Evolutionary conservation across 2,113 vertebrate species (phyloP), one percentile per base, ranked within the genome.

Genomic region (Colossoma macropomum): DNA sequence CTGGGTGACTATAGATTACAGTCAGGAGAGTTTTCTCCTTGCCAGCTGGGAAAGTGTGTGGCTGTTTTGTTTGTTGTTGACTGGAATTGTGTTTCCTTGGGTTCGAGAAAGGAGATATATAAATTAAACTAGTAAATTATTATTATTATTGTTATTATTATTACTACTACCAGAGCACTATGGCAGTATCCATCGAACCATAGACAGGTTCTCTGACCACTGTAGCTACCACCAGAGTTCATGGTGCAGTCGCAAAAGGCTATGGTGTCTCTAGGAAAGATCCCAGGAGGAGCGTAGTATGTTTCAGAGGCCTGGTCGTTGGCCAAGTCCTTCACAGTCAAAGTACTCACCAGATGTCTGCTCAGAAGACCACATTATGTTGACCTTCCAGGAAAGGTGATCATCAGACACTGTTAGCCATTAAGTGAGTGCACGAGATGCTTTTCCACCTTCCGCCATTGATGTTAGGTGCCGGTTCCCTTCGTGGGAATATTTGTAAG

Each of bases 281-380:
- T 78, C 5, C 11, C 3, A 32, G 52, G 21, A 38, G n/a, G 23
- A 2, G 10, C 52, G 13, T 1, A 17, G 63, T 38, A 23, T 38
- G 50, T 54, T 54, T 79, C 32, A 56, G 30, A 21, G 77, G n/a
- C n/a, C n/a, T 41, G 65, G 23, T 32, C 65, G 4, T 38, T 25
- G 30, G 65, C 77, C 65, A 79, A 71, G 79, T 63, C 69, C 69
- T 73, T 80, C 54, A 72, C 62, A 34, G 68, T 65, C 23, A 75
- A 68, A 66, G 28, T 32, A 75, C 28, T 27, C 34, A 48, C 16
- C 60, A 54, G 38, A 71, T 69, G 66, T 30, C 21, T 71, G 34
- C 68, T 45, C 68, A 25, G 25, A 52, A 63, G 79, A 81, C 48
- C 28, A 72, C 59, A 81, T 62, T 63, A 74, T 45, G 62, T 45